phyloP scores from a whole-genome alignment of 2,113 vertebrate genomes.

The Craseonycteris thonglongyai region DNA sequence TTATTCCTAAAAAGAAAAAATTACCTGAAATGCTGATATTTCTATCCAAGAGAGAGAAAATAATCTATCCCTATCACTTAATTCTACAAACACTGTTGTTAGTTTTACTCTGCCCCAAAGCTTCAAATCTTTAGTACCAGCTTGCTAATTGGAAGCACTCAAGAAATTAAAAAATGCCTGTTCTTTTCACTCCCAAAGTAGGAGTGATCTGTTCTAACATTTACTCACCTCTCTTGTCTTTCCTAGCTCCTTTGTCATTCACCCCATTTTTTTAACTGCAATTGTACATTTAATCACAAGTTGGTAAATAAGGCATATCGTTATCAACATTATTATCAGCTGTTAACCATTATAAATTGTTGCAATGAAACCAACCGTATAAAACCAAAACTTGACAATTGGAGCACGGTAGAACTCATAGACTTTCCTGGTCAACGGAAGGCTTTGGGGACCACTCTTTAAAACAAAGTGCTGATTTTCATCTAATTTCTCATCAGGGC shows the following conservation, averaged over 20 bases:
- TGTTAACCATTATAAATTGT: neutral
- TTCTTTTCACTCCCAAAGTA: neutral
- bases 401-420: conserved; percentile 96
- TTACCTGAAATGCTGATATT: neutral
- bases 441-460: conserved; percentile 65
- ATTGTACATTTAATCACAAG: neutral
- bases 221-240: neutral
- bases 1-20: neutral
- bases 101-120: neutral
- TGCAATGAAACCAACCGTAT: conserved; percentile 85
- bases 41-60: neutral
- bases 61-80: neutral
- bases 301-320: neutral
- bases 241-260: neutral
- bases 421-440: conserved; percentile 84
- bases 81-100: neutral
- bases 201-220: neutral
- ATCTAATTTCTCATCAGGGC: conserved; percentile 64
- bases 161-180: neutral
- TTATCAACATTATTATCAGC: neutral
- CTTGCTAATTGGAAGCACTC: neutral
- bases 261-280: neutral
- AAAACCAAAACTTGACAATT: conserved; percentile 99
- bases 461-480: conserved; percentile 51
- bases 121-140: neutral